Conservation (phyloP, 2,797 vertebrate genomes). For the Esox masquinongy region DNA sequence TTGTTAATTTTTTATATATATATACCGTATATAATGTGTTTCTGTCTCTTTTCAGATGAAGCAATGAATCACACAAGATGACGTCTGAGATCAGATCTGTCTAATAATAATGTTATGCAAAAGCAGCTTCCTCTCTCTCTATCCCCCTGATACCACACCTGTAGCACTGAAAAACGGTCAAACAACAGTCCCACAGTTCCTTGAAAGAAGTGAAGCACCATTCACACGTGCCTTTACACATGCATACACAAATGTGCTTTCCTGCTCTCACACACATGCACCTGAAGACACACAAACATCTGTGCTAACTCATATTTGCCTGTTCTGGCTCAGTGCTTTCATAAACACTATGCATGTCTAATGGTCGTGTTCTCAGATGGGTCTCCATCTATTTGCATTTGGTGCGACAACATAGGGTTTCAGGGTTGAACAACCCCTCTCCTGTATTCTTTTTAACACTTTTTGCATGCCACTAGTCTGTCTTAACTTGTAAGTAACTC, state of each 20-base stretch:
- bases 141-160: conserved; percentile 1
- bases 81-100: not conserved
- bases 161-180: conserved; percentile 2
- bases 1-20: not conserved
- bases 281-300: not conserved
- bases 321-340: not conserved
- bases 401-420: too few species aligned
- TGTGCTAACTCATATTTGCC: too few species aligned
- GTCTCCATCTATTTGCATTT: too few species aligned
- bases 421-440: too few species aligned
- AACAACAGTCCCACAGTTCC: not conserved
- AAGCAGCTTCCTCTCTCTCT: conserved; percentile 3
- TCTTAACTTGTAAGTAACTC: too few species aligned
- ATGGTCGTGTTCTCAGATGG: too few species aligned
- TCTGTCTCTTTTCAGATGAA: conserved; percentile 7
- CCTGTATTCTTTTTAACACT: too few species aligned
- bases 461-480: too few species aligned
- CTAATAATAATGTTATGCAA: conserved; percentile 1
- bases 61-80: not conserved
- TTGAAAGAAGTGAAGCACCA: not conserved
- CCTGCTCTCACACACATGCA: not conserved
- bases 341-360: too few species aligned
- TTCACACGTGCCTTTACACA: not conserved
- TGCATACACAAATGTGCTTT: not conserved
- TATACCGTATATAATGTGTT: too few species aligned